Base-by-base conservation (phyloP, 2,888 invertebrate species). In the Cephus pygmeus region DNA sequence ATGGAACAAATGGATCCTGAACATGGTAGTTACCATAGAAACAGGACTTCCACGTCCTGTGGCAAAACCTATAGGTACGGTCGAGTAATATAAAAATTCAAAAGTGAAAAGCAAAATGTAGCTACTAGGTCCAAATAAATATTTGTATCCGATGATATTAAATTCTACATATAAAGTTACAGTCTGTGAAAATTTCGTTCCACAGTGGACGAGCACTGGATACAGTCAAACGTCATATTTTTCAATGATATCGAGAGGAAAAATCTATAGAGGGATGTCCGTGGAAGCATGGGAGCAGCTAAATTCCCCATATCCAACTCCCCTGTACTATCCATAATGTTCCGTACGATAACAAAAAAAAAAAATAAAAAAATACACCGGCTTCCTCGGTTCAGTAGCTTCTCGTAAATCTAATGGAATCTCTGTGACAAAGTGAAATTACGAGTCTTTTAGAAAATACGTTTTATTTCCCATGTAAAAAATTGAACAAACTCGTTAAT, bases 1-100 rank as follows among this genome's bases (percentile, higher is more conserved):
- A 23, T 23, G 56, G 69, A 76, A 73, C 71, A 71, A 56, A 23
- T 56, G 23, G 56, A 9, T 23, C 56, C 23, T 56, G 33, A 35
- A 68, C 33, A 36, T 56, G 31, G 73, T 15, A 56, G 36, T 78
- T 78, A 68, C 75, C 75, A 69, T 77, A 69, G 73, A 75, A 68
- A 78, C 69, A 68, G 75, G 34, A 74, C 36, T 75, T 56, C 12
- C 35, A 35, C 30, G 11, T 69, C 11, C 68, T 9, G n/a, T 30
- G 31, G 35, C 74, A 23, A 23, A 56, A 23, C 6, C 23, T 56
- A 9, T 56, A 56, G 15, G 56, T 56, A 56, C 23, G 23, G 2
- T 23, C 56, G 23, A 23, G 56, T 56, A 56, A 56, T 56, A 23
- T 23, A 23, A 56, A 56, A 56, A 56, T 23, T 23, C 15, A 9